Conservation (phyloP, 1,140 invertebrate species). For the Drosophila gunungcola region DNA sequence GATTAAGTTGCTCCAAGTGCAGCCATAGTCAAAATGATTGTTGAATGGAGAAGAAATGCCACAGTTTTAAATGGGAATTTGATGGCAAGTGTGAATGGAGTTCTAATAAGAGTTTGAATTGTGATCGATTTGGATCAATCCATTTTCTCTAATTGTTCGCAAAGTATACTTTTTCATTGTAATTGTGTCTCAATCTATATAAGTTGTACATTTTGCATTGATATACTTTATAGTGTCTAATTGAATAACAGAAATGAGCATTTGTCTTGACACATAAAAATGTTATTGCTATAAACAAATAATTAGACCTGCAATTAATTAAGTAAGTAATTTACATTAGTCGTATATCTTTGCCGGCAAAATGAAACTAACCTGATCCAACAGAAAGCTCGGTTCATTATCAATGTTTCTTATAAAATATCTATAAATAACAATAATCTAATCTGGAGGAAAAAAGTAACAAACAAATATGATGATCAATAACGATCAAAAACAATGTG, state of each 20-base stretch:
- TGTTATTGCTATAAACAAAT: too few species aligned
- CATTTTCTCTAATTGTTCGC: too few species aligned
- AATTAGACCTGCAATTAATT: too few species aligned
- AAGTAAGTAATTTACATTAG: background rate
- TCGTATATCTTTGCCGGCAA: background rate
- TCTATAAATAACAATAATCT: slow-evolving; percentile 69
- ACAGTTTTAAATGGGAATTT: background rate
- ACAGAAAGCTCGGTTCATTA: slow-evolving; percentile 18
- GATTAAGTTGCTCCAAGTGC: slow-evolving; percentile 55
- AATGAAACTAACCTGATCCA: slow-evolving; percentile 55
- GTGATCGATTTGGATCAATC: background rate
- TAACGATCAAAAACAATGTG: slow-evolving; percentile 52
- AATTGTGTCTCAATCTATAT: too few species aligned
- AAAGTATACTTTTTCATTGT: too few species aligned
- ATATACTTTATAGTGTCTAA: too few species aligned
- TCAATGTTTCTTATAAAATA: slow-evolving; percentile 15
- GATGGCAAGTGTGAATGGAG: background rate
- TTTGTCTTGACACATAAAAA: too few species aligned
- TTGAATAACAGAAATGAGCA: too few species aligned
- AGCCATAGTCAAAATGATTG: slow-evolving; percentile 24
- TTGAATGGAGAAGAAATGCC: slow-evolving; percentile 1
- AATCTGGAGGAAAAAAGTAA: slow-evolving; percentile 44
- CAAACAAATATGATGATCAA: slow-evolving; percentile 63
- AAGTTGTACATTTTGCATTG: too few species aligned
- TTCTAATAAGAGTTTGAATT: background rate